Evolutionary conservation across 2,797 vertebrate genomes (phyloP).

Genomic region (Brotogeris chrysoptera): DNA sequence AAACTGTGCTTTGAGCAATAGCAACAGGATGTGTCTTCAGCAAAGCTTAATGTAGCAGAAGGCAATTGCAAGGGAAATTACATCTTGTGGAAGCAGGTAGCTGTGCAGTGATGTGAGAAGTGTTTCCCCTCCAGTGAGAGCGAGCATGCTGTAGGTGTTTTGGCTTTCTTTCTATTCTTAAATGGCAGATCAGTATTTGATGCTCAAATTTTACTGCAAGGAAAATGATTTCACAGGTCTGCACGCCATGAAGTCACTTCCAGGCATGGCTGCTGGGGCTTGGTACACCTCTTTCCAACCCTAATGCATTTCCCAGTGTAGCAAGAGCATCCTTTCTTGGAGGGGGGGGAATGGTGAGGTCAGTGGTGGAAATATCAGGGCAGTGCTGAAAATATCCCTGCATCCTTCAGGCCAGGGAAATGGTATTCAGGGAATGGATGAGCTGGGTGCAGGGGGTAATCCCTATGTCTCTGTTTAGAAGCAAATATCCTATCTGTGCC

Average conservation of each 20-base stretch:
- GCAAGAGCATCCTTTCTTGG: neutral
- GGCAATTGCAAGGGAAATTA: constrained; percentile 1
- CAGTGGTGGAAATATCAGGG: neutral
- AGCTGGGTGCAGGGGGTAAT: neutral
- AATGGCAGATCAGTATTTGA: neutral
- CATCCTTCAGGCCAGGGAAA: neutral
- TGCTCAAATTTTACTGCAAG: neutral
- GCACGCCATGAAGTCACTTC: neutral
- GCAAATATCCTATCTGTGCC: neutral
- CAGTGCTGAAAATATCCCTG: neutral
- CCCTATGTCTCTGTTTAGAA: neutral
- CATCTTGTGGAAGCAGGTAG: constrained; percentile 11
- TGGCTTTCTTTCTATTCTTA: neutral
- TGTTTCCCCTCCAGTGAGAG: neutral
- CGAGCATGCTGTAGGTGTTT: neutral
- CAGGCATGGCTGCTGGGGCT: neutral
- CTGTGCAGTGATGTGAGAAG: neutral
- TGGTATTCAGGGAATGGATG: neutral
- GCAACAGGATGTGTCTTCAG: neutral
- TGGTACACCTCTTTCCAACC: neutral
- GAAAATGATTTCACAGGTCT: neutral
- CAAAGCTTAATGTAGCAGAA: constrained; percentile 14
- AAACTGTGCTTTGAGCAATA: neutral
- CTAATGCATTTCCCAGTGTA: accelerated
- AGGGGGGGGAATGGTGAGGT: neutral